Evolutionary conservation across 2,797 vertebrate genomes (phyloP).

Genomic region (Poecilia velifera): DNA sequence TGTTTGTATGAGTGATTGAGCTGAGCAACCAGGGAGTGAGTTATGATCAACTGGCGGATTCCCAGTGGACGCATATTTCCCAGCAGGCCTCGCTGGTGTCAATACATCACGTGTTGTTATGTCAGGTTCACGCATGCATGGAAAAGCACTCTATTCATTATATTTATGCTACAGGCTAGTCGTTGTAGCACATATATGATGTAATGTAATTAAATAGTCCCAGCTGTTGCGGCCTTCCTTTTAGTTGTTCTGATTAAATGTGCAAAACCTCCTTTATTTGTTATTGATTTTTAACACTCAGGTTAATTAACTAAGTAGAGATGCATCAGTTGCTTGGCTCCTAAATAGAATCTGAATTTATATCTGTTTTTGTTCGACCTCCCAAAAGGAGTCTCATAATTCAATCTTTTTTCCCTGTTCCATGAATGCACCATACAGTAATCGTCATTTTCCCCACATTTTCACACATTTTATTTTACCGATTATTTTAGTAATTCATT

Average conservation of each 20-base stretch:
- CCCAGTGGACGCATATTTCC: conserved; percentile 51
- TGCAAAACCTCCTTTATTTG: neutral
- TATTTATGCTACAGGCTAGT: neutral
- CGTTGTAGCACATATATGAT: conserved; percentile 10
- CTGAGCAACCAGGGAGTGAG: conserved; percentile 66
- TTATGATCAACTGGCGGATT: conserved; percentile 61
- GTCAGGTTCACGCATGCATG: conserved; percentile 6
- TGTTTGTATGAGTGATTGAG: conserved; percentile 15
- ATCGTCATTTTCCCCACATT: neutral
- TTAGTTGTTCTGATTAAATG: neutral
- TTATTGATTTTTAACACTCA: neutral
- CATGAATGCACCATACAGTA: neutral
- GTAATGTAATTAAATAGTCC: neutral
- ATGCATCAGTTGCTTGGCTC: neutral
- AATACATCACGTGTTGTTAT: conserved; percentile 36
- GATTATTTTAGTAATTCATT: too few species aligned
- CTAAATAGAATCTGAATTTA: neutral
- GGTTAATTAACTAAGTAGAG: neutral
- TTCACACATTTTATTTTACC: neutral
- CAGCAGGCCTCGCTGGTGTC: conserved; percentile 52
- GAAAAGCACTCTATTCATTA: neutral
- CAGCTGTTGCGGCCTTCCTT: neutral
- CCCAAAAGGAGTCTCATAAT: neutral
- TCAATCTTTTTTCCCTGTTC: neutral
- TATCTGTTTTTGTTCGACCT: neutral